Conservation (phyloP, 2,888 invertebrate genomes). For the Elgonia sp. region DNA sequence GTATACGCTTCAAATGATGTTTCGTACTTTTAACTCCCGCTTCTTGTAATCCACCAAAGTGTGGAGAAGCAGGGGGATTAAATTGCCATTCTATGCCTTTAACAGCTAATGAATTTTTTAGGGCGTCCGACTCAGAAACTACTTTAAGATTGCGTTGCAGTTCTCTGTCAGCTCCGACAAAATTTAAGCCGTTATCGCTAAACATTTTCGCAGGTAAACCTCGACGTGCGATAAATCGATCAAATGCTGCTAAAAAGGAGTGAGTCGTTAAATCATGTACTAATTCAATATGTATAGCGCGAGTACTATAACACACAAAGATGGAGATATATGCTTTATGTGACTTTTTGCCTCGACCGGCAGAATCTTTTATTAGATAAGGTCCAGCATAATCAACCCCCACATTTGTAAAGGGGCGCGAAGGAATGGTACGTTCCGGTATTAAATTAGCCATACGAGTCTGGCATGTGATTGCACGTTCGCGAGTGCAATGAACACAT, state of each 20-base stretch:
- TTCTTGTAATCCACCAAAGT: too few relatives aligned
- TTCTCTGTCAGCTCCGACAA: background rate
- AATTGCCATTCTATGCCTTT: too few relatives aligned
- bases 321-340: background rate
- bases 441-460: background rate
- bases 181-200: background rate
- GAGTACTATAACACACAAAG: background rate
- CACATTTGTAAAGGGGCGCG: background rate
- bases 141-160: background rate
- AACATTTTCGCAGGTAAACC: background rate
- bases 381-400: slow-evolving; percentile 2
- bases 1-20: too few relatives aligned
- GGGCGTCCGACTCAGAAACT: too few relatives aligned
- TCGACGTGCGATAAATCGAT: background rate
- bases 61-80: too few relatives aligned
- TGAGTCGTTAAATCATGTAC: background rate
- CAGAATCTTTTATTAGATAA: background rate
- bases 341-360: background rate
- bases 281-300: slow-evolving; percentile 1
- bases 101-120: too few relatives aligned
- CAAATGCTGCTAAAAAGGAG: background rate
- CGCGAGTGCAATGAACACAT: background rate
- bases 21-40: too few relatives aligned
- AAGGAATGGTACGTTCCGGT: background rate
- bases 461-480: background rate